Base-by-base conservation (phyloP, 2,113 vertebrate species). In the Charadrius vociferus region DNA sequence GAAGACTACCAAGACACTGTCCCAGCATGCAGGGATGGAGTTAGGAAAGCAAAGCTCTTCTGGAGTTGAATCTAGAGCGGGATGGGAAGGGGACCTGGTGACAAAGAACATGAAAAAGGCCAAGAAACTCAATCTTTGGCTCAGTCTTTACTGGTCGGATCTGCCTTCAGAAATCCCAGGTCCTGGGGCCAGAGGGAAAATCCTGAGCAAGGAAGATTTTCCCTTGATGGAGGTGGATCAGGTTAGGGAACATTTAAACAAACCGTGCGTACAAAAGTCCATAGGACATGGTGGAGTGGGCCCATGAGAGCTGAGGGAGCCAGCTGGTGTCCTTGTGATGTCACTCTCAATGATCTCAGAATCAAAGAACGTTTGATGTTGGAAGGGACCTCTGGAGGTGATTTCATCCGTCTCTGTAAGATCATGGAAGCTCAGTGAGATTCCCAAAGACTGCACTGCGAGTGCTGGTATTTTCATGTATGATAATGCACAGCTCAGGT, bases 361-460 rank as follows among this genome's bases (percentile, higher is more conserved):
- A 72, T 58, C 27, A 72, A 20, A 43, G 34, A 86, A 29, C 18
- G 1, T 14, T 1, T 39, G 56, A 88, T 50, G 16, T 43, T 72
- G 32, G 36, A 73, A 58, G 23, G 52, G 66, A n/a, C 56, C 41
- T 49, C 61, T 82, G 68, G 23, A 72, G 18, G 24, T 68, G 1
- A 1, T 55, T 39, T 37, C 27, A 21, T 32, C 32, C 20, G 37
- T 43, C 29, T 39, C 36, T 61, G 17, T 61, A 77, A 78, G 39
- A 24, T n/a, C 1, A 0, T n/a, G 65, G 36, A 26, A 85, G 5
- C 56, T 8, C 0, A 0, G 30, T 37, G 50, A 74, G 34, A 87
- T 53, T 85, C 30, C 45, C 59, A n/a, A 39, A 63, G 50, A 32
- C 32, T n/a, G 9, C 41, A 2, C 30, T 41, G 10, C 0, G 1